A percentile compares a stretch with the other conserved stretches of the same genome.
These are phyloP conservation scores for Oostethus manadensis DNA, from an alignment of 2,113 vertebrate species.

Conservation along the genomic window DNA sequence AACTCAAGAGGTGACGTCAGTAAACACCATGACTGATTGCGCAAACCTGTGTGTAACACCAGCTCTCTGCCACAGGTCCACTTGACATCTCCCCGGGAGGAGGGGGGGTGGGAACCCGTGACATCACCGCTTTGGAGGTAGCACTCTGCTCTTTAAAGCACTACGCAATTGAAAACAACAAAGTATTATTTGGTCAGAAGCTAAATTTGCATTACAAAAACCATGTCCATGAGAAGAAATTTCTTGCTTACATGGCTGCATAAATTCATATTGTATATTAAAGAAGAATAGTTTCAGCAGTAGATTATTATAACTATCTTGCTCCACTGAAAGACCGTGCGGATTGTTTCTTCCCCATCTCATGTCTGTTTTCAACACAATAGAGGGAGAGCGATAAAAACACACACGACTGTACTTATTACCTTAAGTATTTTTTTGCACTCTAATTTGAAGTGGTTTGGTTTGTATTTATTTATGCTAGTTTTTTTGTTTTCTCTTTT, in stretches of 20 bases:
- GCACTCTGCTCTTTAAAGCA: slow-evolving; percentile 56
- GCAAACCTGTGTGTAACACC: slow-evolving; percentile 98
- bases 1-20: background rate
- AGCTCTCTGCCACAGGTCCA: slow-evolving; percentile 96
- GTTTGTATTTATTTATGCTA: too few species aligned
- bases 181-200: slow-evolving; percentile 18
- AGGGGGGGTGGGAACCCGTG: slow-evolving; percentile 88
- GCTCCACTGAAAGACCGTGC: too few species aligned
- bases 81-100: slow-evolving; percentile 92
- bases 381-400: too few species aligned
- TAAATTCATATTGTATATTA: background rate
- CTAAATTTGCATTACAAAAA: background rate
- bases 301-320: too few species aligned
- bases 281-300: too few species aligned
- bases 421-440: too few species aligned
- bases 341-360: too few species aligned
- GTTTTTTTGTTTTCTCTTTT: too few species aligned
- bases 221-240: background rate
- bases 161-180: slow-evolving; percentile 20
- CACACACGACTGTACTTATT: too few species aligned
- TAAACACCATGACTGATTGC: background rate
- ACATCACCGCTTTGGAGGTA: slow-evolving; percentile 80
- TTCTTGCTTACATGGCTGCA: background rate
- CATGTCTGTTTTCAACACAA: too few species aligned
- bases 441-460: too few species aligned